phyloP scores from a whole-genome alignment of 2,797 vertebrate species.

The Muscicapa comitata region DNA sequence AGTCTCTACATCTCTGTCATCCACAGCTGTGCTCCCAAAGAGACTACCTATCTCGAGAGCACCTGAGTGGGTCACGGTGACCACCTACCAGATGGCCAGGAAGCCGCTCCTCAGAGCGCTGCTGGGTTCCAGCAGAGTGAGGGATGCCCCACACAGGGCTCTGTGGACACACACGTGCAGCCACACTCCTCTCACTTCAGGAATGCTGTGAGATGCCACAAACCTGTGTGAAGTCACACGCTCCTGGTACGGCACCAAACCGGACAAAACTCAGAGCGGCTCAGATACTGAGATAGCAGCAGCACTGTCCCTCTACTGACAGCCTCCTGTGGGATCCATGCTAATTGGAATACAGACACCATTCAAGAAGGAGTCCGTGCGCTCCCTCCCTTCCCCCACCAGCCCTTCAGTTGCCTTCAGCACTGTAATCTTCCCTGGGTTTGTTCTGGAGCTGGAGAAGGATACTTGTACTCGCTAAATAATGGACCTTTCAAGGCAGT shows the following conservation, averaged over 20 bases:
- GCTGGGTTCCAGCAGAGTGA: accelerated
- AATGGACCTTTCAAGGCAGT: background rate
- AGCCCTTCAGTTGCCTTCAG: background rate
- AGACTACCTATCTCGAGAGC: background rate
- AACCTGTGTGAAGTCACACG: accelerated
- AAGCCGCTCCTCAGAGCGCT: accelerated
- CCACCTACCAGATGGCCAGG: background rate
- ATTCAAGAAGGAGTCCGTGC: background rate
- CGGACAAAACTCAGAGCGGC: background rate
- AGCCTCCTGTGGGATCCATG: background rate
- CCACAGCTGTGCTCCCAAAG: accelerated
- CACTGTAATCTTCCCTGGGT: background rate
- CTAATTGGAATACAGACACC: background rate
- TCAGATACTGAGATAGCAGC: background rate
- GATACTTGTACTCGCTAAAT: background rate
- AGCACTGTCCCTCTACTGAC: background rate
- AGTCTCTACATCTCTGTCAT: background rate
- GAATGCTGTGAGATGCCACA: background rate
- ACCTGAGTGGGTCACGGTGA: background rate
- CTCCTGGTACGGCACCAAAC: background rate
- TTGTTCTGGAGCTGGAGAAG: background rate
- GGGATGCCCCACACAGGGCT: accelerated
- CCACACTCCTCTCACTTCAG: accelerated
- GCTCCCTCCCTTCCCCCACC: background rate
- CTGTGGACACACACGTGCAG: accelerated